A percentile compares a stretch with the other conserved stretches of the same genome.
phyloP scores from a whole-genome alignment of 2,888 invertebrate genomes.

The Beris chalybata region DNA sequence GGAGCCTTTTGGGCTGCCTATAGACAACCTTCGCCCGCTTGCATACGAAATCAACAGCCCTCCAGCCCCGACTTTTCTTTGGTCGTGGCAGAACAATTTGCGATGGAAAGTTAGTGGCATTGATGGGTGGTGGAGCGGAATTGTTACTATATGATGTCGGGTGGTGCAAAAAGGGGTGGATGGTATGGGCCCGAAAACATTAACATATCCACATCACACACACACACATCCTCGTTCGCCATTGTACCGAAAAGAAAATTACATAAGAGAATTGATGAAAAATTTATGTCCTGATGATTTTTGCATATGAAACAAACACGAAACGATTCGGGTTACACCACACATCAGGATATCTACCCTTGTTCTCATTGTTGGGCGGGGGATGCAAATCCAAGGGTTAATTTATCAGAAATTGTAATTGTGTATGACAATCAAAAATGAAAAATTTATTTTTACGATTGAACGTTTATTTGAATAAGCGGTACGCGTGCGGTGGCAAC shows the following conservation, averaged over 20 bases:
- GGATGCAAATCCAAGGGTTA: slow-evolving; percentile 11
- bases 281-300: slow-evolving; percentile 40
- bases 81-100: slow-evolving; percentile 28
- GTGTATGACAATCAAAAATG: slow-evolving; percentile 39
- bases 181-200: slow-evolving; percentile 11
- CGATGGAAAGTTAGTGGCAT: slow-evolving; percentile 25
- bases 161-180: neutral
- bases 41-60: slow-evolving; percentile 34
- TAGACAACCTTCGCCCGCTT: slow-evolving; percentile 6
- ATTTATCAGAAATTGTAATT: slow-evolving; percentile 39
- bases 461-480: slow-evolving; percentile 35
- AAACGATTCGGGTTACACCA: slow-evolving; percentile 30
- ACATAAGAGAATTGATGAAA: slow-evolving; percentile 40
- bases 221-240: neutral
- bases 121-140: slow-evolving; percentile 12
- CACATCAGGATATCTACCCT: slow-evolving; percentile 2
- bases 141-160: neutral
- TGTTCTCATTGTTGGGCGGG: no score
- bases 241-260: slow-evolving; percentile 32
- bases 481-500: neutral
- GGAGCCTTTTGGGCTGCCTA: neutral
- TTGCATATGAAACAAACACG: slow-evolving; percentile 35
- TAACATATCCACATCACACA: slow-evolving; percentile 21
- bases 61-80: slow-evolving; percentile 19
- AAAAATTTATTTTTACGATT: slow-evolving; percentile 39